Evolutionary conservation across 2,888 invertebrate species (phyloP).

Genomic region (Eilema caniola): DNA sequence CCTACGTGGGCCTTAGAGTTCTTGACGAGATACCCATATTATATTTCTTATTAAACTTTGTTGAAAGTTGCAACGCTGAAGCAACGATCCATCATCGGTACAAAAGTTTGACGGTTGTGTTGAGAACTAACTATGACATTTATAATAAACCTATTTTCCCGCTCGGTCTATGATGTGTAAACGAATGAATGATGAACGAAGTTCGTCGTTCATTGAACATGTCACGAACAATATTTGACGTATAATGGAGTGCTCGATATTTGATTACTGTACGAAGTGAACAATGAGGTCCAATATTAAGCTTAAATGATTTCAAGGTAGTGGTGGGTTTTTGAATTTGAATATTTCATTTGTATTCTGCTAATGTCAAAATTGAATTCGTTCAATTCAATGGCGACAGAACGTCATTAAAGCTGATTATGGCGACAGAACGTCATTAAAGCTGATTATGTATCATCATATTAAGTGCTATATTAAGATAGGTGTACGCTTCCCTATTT

Average conservation of each 20-base stretch:
- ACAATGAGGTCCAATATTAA: constrained; percentile 30
- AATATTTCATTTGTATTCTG: not conserved
- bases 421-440: too few relatives aligned
- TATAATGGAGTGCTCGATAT: constrained; percentile 43
- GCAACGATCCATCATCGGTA: not conserved
- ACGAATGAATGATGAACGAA: constrained; percentile 40
- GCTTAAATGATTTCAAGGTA: constrained; percentile 9
- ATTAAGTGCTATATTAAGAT: too few relatives aligned
- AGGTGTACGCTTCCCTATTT: too few relatives aligned
- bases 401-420: too few relatives aligned
- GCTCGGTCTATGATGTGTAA: constrained; percentile 24
- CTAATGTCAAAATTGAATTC: not conserved
- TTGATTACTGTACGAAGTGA: constrained; percentile 48
- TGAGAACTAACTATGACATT: constrained; percentile 23
- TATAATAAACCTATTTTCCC: constrained; percentile 31
- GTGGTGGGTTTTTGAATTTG: constrained; percentile 14
- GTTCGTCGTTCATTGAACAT: constrained; percentile 33
- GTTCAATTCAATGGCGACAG: not conserved
- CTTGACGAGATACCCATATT: not conserved
- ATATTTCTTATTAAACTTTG: not conserved
- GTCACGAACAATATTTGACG: constrained; percentile 31
- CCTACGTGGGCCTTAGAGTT: not conserved
- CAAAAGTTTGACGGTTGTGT: not conserved
- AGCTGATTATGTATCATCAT: too few relatives aligned
- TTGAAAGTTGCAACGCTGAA: not conserved